phyloP scores from a whole-genome alignment of 2,113 vertebrate species.

The Aldabrachelys gigantea region DNA sequence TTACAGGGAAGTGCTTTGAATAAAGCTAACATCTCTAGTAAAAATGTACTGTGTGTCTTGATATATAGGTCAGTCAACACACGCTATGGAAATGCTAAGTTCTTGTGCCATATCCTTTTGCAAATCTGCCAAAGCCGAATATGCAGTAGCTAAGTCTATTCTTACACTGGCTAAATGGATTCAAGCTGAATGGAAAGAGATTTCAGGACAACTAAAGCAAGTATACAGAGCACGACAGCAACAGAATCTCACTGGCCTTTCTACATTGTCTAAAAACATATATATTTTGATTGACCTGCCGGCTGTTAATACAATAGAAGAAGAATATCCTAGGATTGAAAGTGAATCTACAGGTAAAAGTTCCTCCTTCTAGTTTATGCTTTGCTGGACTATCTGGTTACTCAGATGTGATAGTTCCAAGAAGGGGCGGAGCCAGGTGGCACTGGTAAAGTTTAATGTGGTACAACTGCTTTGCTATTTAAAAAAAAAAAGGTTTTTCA shows the following conservation, averaged over 20 bases:
- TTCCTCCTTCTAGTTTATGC: background rate
- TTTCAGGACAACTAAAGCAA: constrained; percentile 94
- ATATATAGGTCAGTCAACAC: constrained; percentile 88
- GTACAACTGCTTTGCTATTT: background rate
- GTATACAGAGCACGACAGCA: constrained; percentile 87
- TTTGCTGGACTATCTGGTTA: background rate
- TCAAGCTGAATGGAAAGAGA: constrained; percentile 97
- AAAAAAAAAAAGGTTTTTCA: background rate
- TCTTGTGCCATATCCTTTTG: constrained; percentile 93
- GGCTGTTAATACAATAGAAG: constrained; percentile 81
- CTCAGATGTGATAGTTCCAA: background rate
- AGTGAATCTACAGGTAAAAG: constrained; percentile 92
- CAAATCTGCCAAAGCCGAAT: constrained; percentile 91
- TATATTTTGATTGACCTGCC: constrained; percentile 88
- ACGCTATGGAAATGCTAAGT: constrained; percentile 98
- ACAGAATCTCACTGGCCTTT: constrained; percentile 78
- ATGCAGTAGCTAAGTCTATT: constrained; percentile 93
- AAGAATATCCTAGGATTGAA: constrained; percentile 89
- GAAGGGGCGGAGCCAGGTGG: background rate
- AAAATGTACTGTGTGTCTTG: background rate
- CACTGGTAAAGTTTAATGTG: background rate
- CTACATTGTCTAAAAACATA: constrained; percentile 89
- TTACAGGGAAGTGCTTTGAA: background rate
- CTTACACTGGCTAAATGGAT: constrained; percentile 97
- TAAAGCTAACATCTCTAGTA: background rate